Percentiles rank a stretch among this genome's conserved stretches.
These are phyloP conservation scores for human DNA, from an alignment of 2,113 vertebrate species.

Conservation along the genomic window DNA sequence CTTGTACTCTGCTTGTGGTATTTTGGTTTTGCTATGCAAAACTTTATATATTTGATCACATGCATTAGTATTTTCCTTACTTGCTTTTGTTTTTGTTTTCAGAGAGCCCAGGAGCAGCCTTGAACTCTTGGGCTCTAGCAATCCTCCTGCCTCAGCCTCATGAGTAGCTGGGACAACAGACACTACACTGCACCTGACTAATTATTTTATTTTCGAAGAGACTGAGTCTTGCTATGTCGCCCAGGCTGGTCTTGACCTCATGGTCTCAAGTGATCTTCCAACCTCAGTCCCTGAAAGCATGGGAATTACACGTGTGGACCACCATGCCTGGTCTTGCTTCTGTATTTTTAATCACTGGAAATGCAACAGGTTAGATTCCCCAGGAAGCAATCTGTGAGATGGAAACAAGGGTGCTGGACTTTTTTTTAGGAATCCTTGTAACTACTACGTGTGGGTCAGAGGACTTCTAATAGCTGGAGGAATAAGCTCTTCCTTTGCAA, in stretches of 20 bases:
- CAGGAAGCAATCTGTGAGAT: background rate
- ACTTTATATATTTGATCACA: background rate
- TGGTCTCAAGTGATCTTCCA: too few species aligned
- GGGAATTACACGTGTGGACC: too few species aligned
- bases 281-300: too few species aligned
- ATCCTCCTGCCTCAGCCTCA: too few species aligned
- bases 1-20: background rate
- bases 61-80: background rate
- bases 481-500: background rate
- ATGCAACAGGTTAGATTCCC: background rate
- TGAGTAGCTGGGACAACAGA: too few species aligned
- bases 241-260: too few species aligned
- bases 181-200: too few species aligned
- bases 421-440: background rate
- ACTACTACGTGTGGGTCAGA: background rate
- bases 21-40: slow-evolving; percentile 26
- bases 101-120: too few species aligned
- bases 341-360: background rate
- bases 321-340: background rate
- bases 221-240: too few species aligned
- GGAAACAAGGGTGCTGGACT: background rate
- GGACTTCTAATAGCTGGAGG: background rate
- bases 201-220: too few species aligned
- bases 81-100: too few species aligned
- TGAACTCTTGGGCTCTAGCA: too few species aligned